phyloP scores from a whole-genome alignment of 2,888 invertebrate species.

The Hydriomena furcata region DNA sequence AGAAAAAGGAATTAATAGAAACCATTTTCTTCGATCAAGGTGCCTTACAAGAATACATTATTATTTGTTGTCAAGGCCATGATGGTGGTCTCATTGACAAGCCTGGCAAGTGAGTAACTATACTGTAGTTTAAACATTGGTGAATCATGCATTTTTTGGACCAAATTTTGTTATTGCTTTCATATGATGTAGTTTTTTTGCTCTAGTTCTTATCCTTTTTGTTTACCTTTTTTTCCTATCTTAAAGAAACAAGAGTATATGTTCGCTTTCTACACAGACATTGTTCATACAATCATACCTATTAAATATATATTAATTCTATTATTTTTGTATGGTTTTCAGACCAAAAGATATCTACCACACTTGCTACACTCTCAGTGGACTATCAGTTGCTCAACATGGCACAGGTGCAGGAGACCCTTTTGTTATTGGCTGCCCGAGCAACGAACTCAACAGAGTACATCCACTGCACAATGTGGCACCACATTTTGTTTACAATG shows the following conservation, averaged over 20 bases:
- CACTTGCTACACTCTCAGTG: constrained; percentile 98
- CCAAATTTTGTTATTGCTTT: no score
- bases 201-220: no score
- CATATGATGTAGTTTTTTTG: no score
- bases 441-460: constrained; percentile 88
- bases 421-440: constrained; percentile 85
- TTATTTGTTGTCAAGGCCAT: constrained; percentile 95
- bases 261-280: no score
- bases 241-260: no score
- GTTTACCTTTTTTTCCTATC: no score
- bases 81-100: constrained; percentile 97
- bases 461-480: constrained; percentile 94
- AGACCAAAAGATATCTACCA: constrained; percentile 97
- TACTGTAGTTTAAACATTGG: not conserved
- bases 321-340: no score
- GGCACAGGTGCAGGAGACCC: constrained; percentile 73
- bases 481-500: constrained; percentile 83
- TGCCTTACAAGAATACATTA: constrained; percentile 97
- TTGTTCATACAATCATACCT: no score
- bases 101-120: constrained; percentile 92
- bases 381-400: constrained; percentile 96
- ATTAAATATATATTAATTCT: no score
- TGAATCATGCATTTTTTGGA: no score
- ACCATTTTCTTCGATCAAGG: constrained; percentile 91
- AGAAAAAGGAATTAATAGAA: constrained; percentile 72